These are phyloP conservation scores for Eupithecia subumbrata DNA, from an alignment of 2,888 invertebrate genomes.

Conservation along the genomic window DNA sequence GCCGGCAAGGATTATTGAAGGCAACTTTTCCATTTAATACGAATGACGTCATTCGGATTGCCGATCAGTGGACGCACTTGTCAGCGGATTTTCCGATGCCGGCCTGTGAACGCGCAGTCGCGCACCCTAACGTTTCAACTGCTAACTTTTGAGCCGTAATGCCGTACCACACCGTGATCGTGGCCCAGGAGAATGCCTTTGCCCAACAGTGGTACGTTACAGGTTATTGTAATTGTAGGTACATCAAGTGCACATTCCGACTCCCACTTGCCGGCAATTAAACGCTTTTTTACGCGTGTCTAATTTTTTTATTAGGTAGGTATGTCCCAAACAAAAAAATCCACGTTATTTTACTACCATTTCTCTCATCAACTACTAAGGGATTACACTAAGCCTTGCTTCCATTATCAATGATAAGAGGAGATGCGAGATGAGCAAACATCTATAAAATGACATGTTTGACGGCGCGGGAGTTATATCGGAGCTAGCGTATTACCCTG, in stretches of 20 bases:
- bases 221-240: background rate
- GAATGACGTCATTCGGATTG: too few species aligned
- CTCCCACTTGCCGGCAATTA: background rate
- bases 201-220: too few species aligned
- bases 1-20: too few species aligned
- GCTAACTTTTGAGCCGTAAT: too few species aligned
- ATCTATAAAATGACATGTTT: conserved; percentile 30
- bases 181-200: too few species aligned
- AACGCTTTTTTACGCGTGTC: background rate
- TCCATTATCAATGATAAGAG: conserved; percentile 21
- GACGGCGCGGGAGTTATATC: conserved; percentile 4
- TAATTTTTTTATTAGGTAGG: background rate
- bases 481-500: background rate
- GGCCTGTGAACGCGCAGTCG: too few species aligned
- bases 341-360: conserved; percentile 17
- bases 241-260: background rate
- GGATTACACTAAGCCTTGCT: conserved; percentile 22
- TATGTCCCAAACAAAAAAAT: background rate
- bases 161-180: too few species aligned
- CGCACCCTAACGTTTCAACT: too few species aligned
- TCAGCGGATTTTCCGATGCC: too few species aligned
- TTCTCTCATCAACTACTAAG: conserved; percentile 11
- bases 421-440: conserved; percentile 10
- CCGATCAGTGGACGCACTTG: too few species aligned
- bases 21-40: too few species aligned